These are phyloP conservation scores for Manduca sexta DNA, from an alignment of 1,140 invertebrate genomes.

Conservation along the genomic window DNA sequence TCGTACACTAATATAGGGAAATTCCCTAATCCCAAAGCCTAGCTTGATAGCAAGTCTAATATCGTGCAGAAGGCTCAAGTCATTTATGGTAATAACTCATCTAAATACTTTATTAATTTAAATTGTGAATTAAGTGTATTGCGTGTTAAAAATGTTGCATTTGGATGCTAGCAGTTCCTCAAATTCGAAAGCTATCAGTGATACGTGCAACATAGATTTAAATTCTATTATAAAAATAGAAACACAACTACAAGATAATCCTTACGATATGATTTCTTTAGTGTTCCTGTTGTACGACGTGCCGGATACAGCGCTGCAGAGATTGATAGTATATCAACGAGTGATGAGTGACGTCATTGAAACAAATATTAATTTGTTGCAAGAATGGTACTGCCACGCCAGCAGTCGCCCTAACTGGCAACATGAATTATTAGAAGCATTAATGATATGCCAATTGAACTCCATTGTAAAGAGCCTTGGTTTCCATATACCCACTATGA, in stretches of 20 bases:
- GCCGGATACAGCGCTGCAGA: slow-evolving; percentile 55
- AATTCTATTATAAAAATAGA: slow-evolving; percentile 45
- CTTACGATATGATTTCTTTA: slow-evolving; percentile 51
- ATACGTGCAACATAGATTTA: slow-evolving; percentile 34
- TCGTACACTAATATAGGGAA: too few relatives aligned
- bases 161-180: slow-evolving; percentile 21
- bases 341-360: slow-evolving; percentile 33
- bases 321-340: slow-evolving; percentile 45
- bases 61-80: too few relatives aligned
- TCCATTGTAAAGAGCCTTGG: slow-evolving; percentile 51
- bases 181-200: slow-evolving; percentile 23
- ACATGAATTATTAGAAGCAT: slow-evolving; percentile 56
- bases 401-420: slow-evolving; percentile 46
- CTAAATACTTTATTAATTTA: too few relatives aligned
- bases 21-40: too few relatives aligned
- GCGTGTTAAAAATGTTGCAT: slow-evolving; percentile 30
- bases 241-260: slow-evolving; percentile 38
- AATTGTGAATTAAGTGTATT: too few relatives aligned
- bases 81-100: too few relatives aligned
- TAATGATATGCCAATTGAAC: slow-evolving; percentile 48
- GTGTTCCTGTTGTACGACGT: slow-evolving; percentile 59
- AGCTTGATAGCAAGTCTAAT: too few relatives aligned
- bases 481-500: slow-evolving; percentile 38
- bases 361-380: slow-evolving; percentile 46
- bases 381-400: slow-evolving; percentile 48